Evolutionary conservation across 2,113 vertebrate genomes (phyloP).

Genomic region (Corythaixoides concolor): DNA sequence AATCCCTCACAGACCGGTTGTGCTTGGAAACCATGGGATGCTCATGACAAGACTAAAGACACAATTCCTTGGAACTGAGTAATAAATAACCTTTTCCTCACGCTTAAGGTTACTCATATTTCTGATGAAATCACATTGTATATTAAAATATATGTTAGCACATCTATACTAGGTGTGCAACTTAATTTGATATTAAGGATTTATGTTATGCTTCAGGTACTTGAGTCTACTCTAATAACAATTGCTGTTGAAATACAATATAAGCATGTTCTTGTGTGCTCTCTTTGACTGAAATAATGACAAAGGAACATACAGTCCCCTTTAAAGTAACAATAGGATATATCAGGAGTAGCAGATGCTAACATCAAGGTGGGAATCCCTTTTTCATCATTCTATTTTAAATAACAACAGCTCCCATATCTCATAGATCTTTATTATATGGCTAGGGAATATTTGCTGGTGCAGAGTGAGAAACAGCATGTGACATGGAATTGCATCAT

Average conservation of each 20-base stretch:
- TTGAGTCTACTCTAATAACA: not conserved
- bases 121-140: not conserved
- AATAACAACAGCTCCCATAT: not conserved
- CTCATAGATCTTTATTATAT: not conserved
- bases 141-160: not conserved
- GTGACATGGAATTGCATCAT: not conserved
- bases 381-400: not conserved
- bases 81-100: not conserved
- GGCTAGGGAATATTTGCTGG: not conserved
- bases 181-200: not conserved
- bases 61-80: not conserved
- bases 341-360: not conserved
- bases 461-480: not conserved
- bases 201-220: not conserved
- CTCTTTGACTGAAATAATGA: not conserved
- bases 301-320: not conserved
- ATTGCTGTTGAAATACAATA: not conserved
- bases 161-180: not conserved
- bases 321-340: not conserved
- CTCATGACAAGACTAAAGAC: not conserved
- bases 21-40: not conserved
- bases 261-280: not conserved
- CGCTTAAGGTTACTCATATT: not conserved
- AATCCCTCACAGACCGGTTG: not conserved
- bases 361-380: not conserved